These are phyloP conservation scores for Menidia menidia DNA, from an alignment of 2,797 vertebrate species.

Conservation along the genomic window DNA sequence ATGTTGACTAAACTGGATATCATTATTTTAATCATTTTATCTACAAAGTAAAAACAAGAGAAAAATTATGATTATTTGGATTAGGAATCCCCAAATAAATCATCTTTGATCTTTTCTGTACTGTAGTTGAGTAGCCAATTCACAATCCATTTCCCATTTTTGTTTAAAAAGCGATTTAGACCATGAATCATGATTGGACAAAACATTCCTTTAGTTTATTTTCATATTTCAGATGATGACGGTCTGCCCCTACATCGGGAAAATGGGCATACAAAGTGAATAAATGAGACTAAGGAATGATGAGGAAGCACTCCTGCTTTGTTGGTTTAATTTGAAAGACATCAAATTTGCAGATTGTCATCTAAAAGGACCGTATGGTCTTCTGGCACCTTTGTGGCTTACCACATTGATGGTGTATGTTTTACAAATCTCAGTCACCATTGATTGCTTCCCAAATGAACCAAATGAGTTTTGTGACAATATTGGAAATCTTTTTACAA, in stretches of 20 bases:
- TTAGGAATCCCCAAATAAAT: no score
- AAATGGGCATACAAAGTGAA: no score
- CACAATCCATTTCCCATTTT: background rate
- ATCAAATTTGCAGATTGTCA: background rate
- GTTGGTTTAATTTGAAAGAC: background rate
- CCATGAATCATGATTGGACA: background rate
- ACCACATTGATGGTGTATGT: slow-evolving; percentile 35
- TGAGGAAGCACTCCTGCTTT: slow-evolving; percentile 2
- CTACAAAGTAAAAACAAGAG: background rate
- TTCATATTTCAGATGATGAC: background rate
- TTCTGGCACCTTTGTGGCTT: slow-evolving; percentile 9
- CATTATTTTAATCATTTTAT: background rate
- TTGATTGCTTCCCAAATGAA: slow-evolving; percentile 54
- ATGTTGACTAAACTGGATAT: background rate
- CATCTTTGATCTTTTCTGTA: no score
- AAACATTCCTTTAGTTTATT: background rate
- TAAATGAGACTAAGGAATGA: background rate
- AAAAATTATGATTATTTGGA: background rate
- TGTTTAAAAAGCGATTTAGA: background rate
- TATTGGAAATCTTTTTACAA: slow-evolving; percentile 58
- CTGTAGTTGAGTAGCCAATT: no score
- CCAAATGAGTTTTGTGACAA: slow-evolving; percentile 59
- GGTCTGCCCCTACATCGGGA: no score
- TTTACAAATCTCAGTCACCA: slow-evolving; percentile 49
- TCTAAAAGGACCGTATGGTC: background rate